A percentile compares a stretch with the other conserved stretches of the same genome.
Evolutionary conservation across 2,113 vertebrate species (phyloP).

Genomic region (Plestiodon gilberti): DNA sequence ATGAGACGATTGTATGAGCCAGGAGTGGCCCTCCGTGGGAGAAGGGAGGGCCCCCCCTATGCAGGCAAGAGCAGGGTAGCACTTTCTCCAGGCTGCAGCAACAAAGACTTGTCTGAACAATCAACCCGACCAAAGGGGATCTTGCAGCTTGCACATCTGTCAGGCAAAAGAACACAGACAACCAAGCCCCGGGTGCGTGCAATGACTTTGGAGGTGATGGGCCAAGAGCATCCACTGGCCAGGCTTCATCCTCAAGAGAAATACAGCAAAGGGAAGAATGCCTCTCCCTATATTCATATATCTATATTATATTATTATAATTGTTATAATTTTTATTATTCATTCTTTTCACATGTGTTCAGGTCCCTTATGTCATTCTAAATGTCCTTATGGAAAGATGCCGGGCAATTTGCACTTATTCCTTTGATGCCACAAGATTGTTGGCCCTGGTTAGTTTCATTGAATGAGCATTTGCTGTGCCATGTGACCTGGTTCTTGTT

Average conservation of each 20-base stretch:
- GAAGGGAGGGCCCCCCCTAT: not conserved
- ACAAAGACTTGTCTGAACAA: not conserved
- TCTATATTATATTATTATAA: conserved; percentile 63
- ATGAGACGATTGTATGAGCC: conserved; percentile 89
- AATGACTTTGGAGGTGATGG: conserved; percentile 5
- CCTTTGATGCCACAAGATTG: too few species aligned
- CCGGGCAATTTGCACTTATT: not conserved
- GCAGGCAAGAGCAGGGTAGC: rapidly evolving
- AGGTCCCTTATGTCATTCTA: conserved; percentile 38
- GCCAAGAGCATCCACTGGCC: conserved; percentile 38
- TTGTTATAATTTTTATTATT: conserved; percentile 29
- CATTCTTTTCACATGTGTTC: conserved; percentile 34
- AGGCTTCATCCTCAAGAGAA: conserved; percentile 54
- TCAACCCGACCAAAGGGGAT: conserved; percentile 11
- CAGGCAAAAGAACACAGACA: not conserved
- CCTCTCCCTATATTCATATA: conserved; percentile 35
- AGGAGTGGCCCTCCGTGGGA: not conserved
- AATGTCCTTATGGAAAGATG: not conserved
- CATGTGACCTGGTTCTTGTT: not conserved
- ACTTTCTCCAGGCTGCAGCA: rapidly evolving
- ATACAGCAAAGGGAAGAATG: conserved; percentile 18
- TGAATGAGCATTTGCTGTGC: not conserved
- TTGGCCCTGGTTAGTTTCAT: too few species aligned
- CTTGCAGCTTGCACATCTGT: not conserved
- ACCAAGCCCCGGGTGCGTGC: not conserved